These are phyloP conservation scores for Hiodon tergisus DNA, from an alignment of 2,113 vertebrate species.

Conservation along the genomic window DNA sequence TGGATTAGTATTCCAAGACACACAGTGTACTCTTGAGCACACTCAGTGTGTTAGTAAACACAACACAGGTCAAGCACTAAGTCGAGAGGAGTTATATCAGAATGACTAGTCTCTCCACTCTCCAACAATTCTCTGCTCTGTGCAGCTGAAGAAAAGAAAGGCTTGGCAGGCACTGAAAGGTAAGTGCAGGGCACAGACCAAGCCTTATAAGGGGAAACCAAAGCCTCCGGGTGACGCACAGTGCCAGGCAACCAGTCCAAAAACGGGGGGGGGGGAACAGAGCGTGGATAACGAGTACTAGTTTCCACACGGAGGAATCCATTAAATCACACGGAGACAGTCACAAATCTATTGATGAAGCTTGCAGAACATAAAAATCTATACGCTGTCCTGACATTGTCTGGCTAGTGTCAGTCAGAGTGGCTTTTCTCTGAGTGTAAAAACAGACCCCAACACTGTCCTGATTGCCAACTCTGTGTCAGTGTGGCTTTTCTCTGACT, in stretches of 20 bases:
- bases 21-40: neutral
- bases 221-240: slow-evolving; percentile 31
- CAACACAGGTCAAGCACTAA: neutral
- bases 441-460: neutral
- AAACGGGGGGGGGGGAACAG: slow-evolving; percentile 1
- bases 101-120: slow-evolving; percentile 3
- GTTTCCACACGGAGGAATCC: neutral
- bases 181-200: neutral
- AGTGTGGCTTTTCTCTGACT: neutral
- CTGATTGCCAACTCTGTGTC: neutral
- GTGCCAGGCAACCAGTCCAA: slow-evolving; percentile 20
- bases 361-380: no score
- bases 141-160: slow-evolving; percentile 23
- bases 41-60: neutral
- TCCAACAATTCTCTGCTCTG: slow-evolving; percentile 17
- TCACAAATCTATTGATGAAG: neutral
- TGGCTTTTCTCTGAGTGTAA: no score
- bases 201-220: neutral
- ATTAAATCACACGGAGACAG: neutral
- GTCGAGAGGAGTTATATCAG: neutral
- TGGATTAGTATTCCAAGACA: no score
- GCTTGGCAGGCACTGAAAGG: slow-evolving; percentile 10
- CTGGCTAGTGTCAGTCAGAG: no score
- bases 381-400: no score
- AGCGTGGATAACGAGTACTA: neutral